Evolutionary conservation across 2,113 vertebrate genomes (phyloP), one percentile per base, ranked within the genome.

Genomic region (Apaloderma vittatum): DNA sequence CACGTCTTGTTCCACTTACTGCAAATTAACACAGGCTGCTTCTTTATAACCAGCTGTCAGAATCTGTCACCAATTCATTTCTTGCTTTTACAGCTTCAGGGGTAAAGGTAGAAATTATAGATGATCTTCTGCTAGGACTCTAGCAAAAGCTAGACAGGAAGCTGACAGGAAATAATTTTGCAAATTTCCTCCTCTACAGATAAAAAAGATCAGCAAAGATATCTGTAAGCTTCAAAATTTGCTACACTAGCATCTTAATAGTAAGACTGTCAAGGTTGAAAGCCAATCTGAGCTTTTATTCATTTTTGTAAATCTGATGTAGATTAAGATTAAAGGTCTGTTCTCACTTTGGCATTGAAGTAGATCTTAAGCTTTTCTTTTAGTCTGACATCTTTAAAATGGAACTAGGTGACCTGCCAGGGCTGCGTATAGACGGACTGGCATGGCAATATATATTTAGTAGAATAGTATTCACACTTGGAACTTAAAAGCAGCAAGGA

Each of bases 41-140:
- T 72, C 68, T 91, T 90, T 67, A 67, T 58, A 85, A 87, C 43
- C 65, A 85, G 65, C 65, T 88, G 59, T 84, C 94, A 94, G 72
- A 91, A 91, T 62, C 77, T 76, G 76, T 65, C 86, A 92, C 24
- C 34, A 68, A 65, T 22, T 76, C 14, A 58, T 43, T 88, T 77
- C 66, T 62, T 80, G 19, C 84, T n/a, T 90, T 85, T 68, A 75
- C 54, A 91, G 61, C 58, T 76, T 81, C 52, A 61, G 70, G 91
- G 34, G 86, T 55, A 91, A 92, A 89, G 80, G 76, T 5, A 95
- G 70, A 85, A 93, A 79, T 75, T 82, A 85, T 0, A 3, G 52
- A 89, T 46, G 18, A 90, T 63, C 34, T 78, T 40, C 68, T 74
- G 32, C 43, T 55, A 54, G 61, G 32, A 75, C 45, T 85, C 12